Evolutionary conservation across 2,113 vertebrate genomes (phyloP).

Genomic region (Marmota flaviventris): DNA sequence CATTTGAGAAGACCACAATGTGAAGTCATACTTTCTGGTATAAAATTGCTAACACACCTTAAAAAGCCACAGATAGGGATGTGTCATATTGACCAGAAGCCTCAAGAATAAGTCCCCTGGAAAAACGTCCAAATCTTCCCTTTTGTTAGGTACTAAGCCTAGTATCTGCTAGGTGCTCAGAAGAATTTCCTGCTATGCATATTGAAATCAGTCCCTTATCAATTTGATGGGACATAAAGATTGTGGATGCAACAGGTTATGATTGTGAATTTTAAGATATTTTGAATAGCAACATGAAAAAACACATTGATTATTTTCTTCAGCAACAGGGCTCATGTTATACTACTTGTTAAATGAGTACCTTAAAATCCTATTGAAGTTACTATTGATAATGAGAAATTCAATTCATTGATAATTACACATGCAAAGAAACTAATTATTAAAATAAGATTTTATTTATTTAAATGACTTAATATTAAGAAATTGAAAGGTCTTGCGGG

Average conservation of each 20-base stretch:
- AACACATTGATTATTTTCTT: constrained; percentile 37
- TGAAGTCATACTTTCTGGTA: constrained; percentile 30
- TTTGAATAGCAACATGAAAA: constrained; percentile 17
- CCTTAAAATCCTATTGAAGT: not conserved
- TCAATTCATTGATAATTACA: constrained; percentile 21
- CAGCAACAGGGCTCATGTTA: not conserved
- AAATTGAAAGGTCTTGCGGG: not conserved
- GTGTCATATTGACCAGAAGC: constrained; percentile 1
- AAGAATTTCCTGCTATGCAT: not conserved
- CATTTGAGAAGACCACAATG: not conserved
- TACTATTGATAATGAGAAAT: constrained; percentile 4
- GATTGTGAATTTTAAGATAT: not conserved
- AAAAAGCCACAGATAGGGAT: constrained; percentile 10
- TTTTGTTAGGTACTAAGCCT: not conserved
- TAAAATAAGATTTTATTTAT: not conserved
- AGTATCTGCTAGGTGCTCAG: not conserved
- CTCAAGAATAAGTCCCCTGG: not conserved
- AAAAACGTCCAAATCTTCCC: not conserved
- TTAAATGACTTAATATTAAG: not conserved
- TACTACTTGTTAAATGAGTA: not conserved
- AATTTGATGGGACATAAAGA: not conserved
- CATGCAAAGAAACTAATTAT: constrained; percentile 15
- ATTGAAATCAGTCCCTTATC: not conserved
- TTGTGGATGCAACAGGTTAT: not conserved
- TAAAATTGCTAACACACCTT: constrained; percentile 12